phyloP scores from a whole-genome alignment of 2,888 invertebrate species.

The Nephrotoma guestfalica region DNA sequence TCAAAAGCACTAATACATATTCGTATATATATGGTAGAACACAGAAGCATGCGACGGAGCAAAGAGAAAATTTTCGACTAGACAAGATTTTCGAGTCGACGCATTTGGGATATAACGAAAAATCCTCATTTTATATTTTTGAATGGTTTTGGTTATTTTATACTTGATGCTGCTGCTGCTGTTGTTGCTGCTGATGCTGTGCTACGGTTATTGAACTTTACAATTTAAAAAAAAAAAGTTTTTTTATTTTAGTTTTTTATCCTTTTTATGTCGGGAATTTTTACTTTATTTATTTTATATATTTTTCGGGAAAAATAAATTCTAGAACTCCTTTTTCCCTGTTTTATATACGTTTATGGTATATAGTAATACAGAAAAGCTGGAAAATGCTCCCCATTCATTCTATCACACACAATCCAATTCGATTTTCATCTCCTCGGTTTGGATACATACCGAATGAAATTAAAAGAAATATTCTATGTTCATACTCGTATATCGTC shows the following conservation, averaged over 20 bases:
- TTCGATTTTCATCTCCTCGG: not conserved
- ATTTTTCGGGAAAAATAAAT: not conserved
- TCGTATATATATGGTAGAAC: not conserved
- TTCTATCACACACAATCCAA: not conserved
- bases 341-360: not conserved
- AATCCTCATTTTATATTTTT: not conserved
- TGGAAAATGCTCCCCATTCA: not conserved
- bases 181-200: not conserved
- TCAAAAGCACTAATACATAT: not conserved
- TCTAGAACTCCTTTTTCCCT: not conserved
- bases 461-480: not conserved
- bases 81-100: not conserved
- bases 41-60: not conserved
- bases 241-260: not conserved
- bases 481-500: not conserved
- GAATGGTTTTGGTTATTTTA: not conserved
- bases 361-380: not conserved
- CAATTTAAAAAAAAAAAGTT: not conserved
- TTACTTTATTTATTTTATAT: not conserved
- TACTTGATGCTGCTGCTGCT: not conserved
- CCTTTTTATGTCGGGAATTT: not conserved
- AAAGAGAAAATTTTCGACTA: not conserved
- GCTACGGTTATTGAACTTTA: not conserved
- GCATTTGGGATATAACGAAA: not conserved
- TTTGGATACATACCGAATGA: not conserved